These are phyloP conservation scores for Synergus japonicus DNA, from an alignment of 2,888 invertebrate genomes.

Conservation along the genomic window DNA sequence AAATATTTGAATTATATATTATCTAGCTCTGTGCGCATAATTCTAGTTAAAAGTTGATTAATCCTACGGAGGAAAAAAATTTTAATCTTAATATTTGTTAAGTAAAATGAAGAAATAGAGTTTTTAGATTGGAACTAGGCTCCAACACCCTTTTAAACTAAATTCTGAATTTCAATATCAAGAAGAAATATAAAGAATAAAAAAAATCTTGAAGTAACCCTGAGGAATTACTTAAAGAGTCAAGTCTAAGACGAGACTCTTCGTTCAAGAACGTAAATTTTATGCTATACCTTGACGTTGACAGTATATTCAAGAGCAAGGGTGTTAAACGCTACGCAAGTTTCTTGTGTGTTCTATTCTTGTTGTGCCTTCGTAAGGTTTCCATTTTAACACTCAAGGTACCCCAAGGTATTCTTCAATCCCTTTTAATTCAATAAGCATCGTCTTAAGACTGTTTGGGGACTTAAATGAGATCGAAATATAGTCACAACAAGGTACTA, in stretches of 20 bases:
- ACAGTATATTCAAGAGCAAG: slow-evolving; percentile 38
- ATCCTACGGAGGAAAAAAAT: too few relatives aligned
- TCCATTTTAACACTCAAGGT: slow-evolving; percentile 69
- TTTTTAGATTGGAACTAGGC: too few relatives aligned
- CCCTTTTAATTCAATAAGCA: slow-evolving; percentile 73
- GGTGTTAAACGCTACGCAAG: slow-evolving; percentile 55
- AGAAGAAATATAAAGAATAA: too few relatives aligned
- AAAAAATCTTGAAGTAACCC: background rate
- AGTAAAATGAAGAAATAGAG: too few relatives aligned
- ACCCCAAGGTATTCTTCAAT: slow-evolving; percentile 74
- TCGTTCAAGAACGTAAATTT: slow-evolving; percentile 55
- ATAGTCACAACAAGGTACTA: slow-evolving; percentile 62
- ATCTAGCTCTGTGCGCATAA: too few relatives aligned
- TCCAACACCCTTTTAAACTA: too few relatives aligned
- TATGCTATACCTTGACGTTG: slow-evolving; percentile 4
- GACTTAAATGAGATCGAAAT: slow-evolving; percentile 67
- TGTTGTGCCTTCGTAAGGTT: slow-evolving; percentile 68
- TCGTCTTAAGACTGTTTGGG: slow-evolving; percentile 75
- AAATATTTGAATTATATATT: too few relatives aligned
- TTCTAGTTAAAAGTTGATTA: too few relatives aligned
- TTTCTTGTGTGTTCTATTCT: slow-evolving; percentile 59
- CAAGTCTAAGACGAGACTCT: background rate
- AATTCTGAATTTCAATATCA: too few relatives aligned
- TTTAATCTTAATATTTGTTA: too few relatives aligned
- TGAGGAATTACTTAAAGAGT: background rate